A percentile compares a stretch with the other conserved stretches of the same genome.
Conservation (phyloP, 2,888 invertebrate species). For the Synanthedon tipuliformis region DNA sequence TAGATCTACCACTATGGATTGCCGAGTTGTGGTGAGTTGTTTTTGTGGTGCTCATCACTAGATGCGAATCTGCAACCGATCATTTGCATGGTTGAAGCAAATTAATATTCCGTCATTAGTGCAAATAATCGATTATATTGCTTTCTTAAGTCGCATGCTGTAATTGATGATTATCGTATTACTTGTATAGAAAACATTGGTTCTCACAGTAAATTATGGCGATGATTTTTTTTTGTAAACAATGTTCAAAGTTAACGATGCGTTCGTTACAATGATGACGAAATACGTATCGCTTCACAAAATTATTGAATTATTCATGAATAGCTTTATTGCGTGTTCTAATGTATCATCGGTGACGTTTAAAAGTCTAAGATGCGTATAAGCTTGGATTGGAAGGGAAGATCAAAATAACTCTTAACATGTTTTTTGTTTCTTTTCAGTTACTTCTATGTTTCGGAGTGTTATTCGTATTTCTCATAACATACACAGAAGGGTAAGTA, state of each 20-base stretch:
- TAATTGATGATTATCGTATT: background rate
- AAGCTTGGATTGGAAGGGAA: no score
- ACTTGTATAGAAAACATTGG: background rate
- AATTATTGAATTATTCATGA: constrained; percentile 2
- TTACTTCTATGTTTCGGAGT: constrained; percentile 29
- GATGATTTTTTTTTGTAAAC: background rate
- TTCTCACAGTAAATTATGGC: background rate
- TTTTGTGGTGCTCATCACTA: background rate
- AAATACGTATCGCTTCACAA: background rate
- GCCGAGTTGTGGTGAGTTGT: constrained; percentile 45
- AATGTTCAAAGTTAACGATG: background rate
- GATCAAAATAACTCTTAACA: no score
- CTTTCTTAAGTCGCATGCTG: background rate
- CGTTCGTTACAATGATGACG: background rate
- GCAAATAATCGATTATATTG: background rate
- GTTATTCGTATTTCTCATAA: constrained; percentile 23
- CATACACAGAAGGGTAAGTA: constrained; percentile 33
- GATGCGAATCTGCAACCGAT: background rate
- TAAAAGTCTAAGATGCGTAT: no score
- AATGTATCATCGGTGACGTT: no score
- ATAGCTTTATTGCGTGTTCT: background rate
- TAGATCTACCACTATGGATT: constrained; percentile 46
- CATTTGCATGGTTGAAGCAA: background rate
- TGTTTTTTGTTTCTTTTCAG: constrained; percentile 21
- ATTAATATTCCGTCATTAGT: background rate